Conservation (phyloP, 2,113 vertebrate species). For the Pachyramphus minor region DNA sequence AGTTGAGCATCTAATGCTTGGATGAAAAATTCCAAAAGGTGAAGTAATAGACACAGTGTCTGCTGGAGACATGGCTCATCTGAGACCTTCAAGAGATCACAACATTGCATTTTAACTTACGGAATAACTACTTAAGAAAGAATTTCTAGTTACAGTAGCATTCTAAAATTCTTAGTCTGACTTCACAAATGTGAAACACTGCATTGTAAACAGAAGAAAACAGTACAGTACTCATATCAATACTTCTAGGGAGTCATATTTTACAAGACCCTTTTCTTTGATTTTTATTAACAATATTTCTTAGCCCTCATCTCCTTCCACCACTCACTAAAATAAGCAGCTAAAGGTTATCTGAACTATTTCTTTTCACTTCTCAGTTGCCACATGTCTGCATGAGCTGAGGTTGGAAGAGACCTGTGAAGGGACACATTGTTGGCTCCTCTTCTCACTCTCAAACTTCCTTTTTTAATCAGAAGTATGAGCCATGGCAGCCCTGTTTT, state of each 20-base stretch:
- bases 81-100: slow-evolving; percentile 74
- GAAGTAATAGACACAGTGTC: slow-evolving; percentile 80
- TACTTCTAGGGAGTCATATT: neutral
- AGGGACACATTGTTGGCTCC: neutral
- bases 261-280: neutral
- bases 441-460: neutral
- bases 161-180: neutral
- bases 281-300: neutral
- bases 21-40: slow-evolving; percentile 76
- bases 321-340: neutral
- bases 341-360: neutral
- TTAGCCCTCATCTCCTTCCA: neutral
- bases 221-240: neutral
- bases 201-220: neutral
- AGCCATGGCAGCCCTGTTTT: neutral
- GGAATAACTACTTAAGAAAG: neutral
- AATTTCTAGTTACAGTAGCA: neutral
- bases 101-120: neutral
- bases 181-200: neutral
- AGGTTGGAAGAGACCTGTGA: neutral
- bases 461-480: neutral
- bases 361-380: neutral
- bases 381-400: neutral
- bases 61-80: slow-evolving; percentile 73
- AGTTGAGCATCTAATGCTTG: slow-evolving; percentile 76